phyloP scores from a whole-genome alignment of 2,888 invertebrate species.

The Orthonychiurus folsomi region DNA sequence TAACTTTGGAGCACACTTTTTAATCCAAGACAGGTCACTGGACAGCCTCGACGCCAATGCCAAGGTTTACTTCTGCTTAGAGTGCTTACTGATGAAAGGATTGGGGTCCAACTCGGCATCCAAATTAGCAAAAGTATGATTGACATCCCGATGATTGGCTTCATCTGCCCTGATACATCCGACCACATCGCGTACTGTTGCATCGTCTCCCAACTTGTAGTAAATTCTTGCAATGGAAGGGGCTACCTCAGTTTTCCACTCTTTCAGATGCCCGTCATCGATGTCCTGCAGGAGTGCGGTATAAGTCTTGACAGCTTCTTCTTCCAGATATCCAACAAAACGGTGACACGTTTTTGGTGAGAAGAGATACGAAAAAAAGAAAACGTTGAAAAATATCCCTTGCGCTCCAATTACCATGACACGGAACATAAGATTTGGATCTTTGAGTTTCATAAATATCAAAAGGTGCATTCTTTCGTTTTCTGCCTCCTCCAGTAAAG shows the following conservation, averaged over 20 bases:
- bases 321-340: slow-evolving; percentile 45
- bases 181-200: slow-evolving; percentile 43
- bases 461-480: slow-evolving; percentile 45
- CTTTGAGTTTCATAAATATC: slow-evolving; percentile 43
- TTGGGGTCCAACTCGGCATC: slow-evolving; percentile 36
- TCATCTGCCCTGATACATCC: slow-evolving; percentile 44
- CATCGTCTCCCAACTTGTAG: slow-evolving; percentile 43
- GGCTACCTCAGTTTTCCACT: slow-evolving; percentile 42
- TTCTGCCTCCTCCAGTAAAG: slow-evolving; percentile 45
- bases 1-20: too few species aligned
- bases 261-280: slow-evolving; percentile 40
- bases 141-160: slow-evolving; percentile 44
- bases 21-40: too few species aligned
- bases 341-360: slow-evolving; percentile 43
- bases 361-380: slow-evolving; percentile 42
- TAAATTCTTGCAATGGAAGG: slow-evolving; percentile 43
- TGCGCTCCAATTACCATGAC: slow-evolving; percentile 42
- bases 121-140: slow-evolving; percentile 44
- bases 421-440: slow-evolving; percentile 42
- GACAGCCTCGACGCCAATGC: too few species aligned
- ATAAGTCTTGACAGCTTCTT: slow-evolving; percentile 45
- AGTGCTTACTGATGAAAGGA: too few species aligned
- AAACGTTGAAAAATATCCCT: slow-evolving; percentile 42
- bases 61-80: too few species aligned
- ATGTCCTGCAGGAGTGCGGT: slow-evolving; percentile 42